Evolutionary conservation across 2,797 vertebrate species (phyloP).

Genomic region (Microcaecilia unicolor): DNA sequence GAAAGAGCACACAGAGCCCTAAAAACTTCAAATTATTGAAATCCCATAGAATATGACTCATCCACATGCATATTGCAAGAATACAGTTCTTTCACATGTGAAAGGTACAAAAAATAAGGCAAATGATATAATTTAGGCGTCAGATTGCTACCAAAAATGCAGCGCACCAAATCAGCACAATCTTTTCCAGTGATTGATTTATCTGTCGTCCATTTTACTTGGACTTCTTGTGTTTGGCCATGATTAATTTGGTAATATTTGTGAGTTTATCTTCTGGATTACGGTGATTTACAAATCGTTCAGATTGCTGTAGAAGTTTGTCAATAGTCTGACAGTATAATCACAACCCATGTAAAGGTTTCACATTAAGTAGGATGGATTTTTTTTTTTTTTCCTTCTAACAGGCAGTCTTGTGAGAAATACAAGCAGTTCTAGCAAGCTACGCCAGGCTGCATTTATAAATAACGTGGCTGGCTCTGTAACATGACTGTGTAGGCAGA

Average conservation of each 20-base stretch:
- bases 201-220: slow-evolving; percentile 10
- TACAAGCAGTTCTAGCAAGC: not conserved
- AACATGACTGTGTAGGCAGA: too few relatives aligned
- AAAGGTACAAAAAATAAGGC: too few relatives aligned
- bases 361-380: not conserved
- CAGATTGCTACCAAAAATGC: slow-evolving; percentile 7
- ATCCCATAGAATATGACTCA: too few relatives aligned
- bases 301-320: not conserved
- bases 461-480: not conserved
- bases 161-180: not conserved
- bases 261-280: slow-evolving; percentile 11
- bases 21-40: too few relatives aligned
- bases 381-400: not conserved
- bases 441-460: not conserved
- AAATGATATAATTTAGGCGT: not conserved
- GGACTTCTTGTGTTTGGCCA: slow-evolving; percentile 7
- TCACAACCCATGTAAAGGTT: not conserved
- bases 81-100: slow-evolving; percentile 17
- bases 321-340: slow-evolving; percentile 2
- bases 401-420: not conserved
- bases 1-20: too few relatives aligned
- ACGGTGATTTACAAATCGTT: slow-evolving; percentile 2
- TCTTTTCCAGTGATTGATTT: slow-evolving; percentile 12
- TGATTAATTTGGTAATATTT: slow-evolving; percentile 18
- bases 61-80: slow-evolving; percentile 12